Percentiles rank a stretch among this genome's conserved stretches.
Conservation (phyloP, 2,113 vertebrate genomes). For the Polypterus bichir region DNA sequence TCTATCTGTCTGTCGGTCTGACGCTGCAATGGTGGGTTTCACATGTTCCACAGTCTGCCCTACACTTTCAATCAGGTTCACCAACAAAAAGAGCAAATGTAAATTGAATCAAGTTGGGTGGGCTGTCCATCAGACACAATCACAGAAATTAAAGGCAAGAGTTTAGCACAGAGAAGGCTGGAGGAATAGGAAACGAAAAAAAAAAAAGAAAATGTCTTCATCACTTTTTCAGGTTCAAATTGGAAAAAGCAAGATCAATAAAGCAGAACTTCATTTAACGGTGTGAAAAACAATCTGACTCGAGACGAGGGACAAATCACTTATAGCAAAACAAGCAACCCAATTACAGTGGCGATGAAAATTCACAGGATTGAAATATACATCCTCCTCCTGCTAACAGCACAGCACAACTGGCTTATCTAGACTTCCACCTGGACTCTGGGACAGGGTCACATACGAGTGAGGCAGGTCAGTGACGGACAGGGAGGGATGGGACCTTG, state of each 20-base stretch:
- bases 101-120: no score
- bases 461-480: no score
- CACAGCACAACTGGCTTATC: neutral
- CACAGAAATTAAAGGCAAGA: conserved; percentile 26
- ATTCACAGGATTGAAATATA: fast-evolving
- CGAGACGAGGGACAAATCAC: conserved; percentile 40
- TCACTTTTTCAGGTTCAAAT: conserved; percentile 44
- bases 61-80: no score
- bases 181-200: conserved; percentile 35
- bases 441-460: no score
- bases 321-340: conserved; percentile 40
- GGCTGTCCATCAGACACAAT: no score
- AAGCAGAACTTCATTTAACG: conserved; percentile 49
- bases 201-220: conserved; percentile 46
- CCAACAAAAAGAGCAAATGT: no score
- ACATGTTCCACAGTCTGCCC: no score
- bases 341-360: conserved; percentile 27
- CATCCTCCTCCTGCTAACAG: neutral
- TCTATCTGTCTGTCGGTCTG: no score
- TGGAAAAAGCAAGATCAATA: conserved; percentile 50
- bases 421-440: neutral
- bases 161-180: conserved; percentile 35
- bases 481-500: no score
- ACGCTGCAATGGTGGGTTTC: no score
- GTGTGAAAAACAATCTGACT: conserved; percentile 44